A percentile compares a stretch with the other conserved stretches of the same genome.
Conservation (phyloP, 1,140 invertebrate species). For the Drosophila grimshawi region DNA sequence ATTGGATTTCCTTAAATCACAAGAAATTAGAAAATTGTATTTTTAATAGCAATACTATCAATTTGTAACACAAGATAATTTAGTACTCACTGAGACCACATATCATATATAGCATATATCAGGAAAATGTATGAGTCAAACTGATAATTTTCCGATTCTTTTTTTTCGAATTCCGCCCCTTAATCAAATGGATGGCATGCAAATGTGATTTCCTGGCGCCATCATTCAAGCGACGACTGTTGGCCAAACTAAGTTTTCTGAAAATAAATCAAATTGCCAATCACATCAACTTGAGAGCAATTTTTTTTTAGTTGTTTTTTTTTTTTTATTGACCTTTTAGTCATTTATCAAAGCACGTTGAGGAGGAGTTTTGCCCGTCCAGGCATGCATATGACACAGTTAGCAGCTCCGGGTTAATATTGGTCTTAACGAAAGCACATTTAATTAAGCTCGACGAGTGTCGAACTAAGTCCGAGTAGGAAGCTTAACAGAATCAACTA, state of each 20-base stretch:
- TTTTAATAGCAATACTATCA: too few relatives aligned
- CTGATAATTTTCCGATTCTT: too few relatives aligned
- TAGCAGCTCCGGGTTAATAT: constrained; percentile 53
- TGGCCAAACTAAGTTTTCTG: constrained; percentile 59
- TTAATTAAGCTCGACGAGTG: constrained; percentile 61
- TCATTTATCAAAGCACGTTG: constrained; percentile 58
- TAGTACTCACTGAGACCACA: too few relatives aligned
- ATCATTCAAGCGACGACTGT: constrained; percentile 40
- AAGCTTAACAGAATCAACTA: constrained; percentile 2
- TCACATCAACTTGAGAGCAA: constrained; percentile 61
- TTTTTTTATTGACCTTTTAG: constrained; percentile 7
- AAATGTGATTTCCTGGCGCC: constrained; percentile 25
- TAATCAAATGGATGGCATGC: constrained; percentile 25
- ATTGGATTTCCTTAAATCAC: neutral
- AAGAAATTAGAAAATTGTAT: neutral
- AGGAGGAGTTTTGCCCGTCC: constrained; percentile 9
- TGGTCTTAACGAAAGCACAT: constrained; percentile 72
- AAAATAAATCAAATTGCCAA: constrained; percentile 77
- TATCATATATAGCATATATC: too few relatives aligned
- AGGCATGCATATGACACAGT: constrained; percentile 43
- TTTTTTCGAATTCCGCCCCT: neutral
- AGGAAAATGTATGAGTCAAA: too few relatives aligned
- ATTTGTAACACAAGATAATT: too few relatives aligned
- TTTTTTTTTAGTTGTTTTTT: neutral
- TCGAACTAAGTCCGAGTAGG: constrained; percentile 24